phyloP scores from a whole-genome alignment of 2,113 vertebrate genomes.

The Cololabis saira region DNA sequence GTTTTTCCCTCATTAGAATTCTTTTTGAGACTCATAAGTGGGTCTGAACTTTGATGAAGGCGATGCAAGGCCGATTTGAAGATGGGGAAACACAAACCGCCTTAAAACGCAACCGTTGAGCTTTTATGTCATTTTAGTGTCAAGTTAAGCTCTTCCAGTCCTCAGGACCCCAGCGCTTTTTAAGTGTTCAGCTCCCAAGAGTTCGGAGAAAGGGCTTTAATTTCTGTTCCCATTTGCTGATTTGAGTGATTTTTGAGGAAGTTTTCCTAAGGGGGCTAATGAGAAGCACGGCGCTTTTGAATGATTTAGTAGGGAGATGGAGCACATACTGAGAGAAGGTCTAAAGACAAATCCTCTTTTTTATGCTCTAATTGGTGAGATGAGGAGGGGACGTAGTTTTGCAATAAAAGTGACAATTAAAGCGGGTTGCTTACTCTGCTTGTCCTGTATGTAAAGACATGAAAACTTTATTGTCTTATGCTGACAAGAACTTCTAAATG shows the following conservation, averaged over 20 bases:
- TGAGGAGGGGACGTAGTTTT: constrained; percentile 84
- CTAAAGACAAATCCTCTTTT: constrained; percentile 84
- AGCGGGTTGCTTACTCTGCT: constrained; percentile 71
- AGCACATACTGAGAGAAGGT: constrained; percentile 64
- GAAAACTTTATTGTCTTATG: constrained; percentile 11
- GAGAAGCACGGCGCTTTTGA: constrained; percentile 88
- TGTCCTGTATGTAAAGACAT: constrained; percentile 23
- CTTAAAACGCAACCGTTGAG: constrained; percentile 12
- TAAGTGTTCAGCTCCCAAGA: constrained; percentile 38
- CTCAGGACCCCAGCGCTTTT: constrained; percentile 47
- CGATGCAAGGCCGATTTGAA: background rate
- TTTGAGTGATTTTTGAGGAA: constrained; percentile 90
- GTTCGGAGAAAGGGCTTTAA: constrained; percentile 82
- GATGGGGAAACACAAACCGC: constrained; percentile 4
- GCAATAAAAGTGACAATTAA: constrained; percentile 72
- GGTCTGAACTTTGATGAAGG: background rate
- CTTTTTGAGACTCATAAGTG: constrained; percentile 1
- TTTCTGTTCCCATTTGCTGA: constrained; percentile 88
- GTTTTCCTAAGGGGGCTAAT: constrained; percentile 93
- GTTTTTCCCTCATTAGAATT: background rate
- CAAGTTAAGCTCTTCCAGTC: constrained; percentile 44
- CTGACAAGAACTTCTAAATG: constrained; percentile 3
- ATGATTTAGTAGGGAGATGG: constrained; percentile 86
- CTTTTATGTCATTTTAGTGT: constrained; percentile 30
- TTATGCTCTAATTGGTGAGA: constrained; percentile 86